phyloP scores from a whole-genome alignment of 2,888 invertebrate species.

The Lissonota sp. region DNA sequence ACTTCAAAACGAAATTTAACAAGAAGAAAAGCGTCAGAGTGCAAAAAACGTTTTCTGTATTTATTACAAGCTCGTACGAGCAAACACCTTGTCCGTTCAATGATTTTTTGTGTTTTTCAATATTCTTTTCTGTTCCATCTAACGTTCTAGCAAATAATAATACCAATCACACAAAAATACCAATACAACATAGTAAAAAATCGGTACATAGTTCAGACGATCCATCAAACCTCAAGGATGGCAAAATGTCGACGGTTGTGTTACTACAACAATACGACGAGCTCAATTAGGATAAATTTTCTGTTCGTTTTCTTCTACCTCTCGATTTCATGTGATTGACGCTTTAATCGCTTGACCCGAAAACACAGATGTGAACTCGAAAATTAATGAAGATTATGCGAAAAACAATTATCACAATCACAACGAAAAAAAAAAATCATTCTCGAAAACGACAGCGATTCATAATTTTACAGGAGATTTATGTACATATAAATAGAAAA shows the following conservation, averaged over 20 bases:
- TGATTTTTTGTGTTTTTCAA: conserved; percentile 21
- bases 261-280: no score
- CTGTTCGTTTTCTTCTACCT: neutral
- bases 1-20: no score
- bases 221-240: neutral
- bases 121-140: conserved; percentile 35
- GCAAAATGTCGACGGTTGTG: neutral
- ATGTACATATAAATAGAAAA: no score
- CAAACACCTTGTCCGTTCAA: no score
- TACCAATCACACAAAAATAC: conserved; percentile 54
- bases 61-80: no score
- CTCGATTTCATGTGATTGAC: conserved; percentile 6
- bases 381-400: conserved; percentile 33
- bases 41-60: no score
- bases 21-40: no score
- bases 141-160: conserved; percentile 55
- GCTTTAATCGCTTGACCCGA: conserved; percentile 1
- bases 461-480: no score
- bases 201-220: conserved; percentile 15
- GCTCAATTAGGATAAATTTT: no score
- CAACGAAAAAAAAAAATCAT: conserved; percentile 22
- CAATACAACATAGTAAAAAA: conserved; percentile 17
- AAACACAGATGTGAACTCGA: conserved; percentile 3
- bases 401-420: conserved; percentile 38
- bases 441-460: neutral